A percentile compares a stretch with the other conserved stretches of the same genome.
phyloP scores from a whole-genome alignment of 2,797 vertebrate genomes.

The Microtus obscurus region DNA sequence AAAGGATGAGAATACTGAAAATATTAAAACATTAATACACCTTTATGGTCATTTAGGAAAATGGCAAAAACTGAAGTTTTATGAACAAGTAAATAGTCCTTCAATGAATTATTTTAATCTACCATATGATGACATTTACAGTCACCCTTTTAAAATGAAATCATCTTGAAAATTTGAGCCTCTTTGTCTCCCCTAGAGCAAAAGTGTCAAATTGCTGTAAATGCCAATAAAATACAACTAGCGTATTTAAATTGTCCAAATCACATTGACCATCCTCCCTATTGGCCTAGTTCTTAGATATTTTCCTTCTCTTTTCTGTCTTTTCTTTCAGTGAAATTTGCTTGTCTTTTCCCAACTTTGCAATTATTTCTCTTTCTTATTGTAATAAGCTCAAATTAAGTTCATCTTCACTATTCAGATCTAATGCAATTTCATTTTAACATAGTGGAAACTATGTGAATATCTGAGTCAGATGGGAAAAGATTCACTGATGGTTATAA shows the following conservation, averaged over 20 bases:
- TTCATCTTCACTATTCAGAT: neutral
- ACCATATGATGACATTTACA: neutral
- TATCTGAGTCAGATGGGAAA: neutral
- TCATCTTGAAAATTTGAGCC: neutral
- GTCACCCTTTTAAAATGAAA: neutral
- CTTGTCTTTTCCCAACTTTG: neutral
- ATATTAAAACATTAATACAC: neutral
- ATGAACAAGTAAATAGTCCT: neutral
- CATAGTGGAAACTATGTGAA: neutral
- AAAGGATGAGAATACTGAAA: neutral
- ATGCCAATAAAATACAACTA: neutral
- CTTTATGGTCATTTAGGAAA: too few species aligned
- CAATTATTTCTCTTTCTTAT: neutral
- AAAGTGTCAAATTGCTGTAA: neutral
- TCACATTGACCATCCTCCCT: neutral
- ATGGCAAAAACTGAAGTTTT: neutral
- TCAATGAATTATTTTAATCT: neutral
- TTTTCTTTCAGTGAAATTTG: neutral
- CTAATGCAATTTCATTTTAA: neutral
- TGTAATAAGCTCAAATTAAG: neutral
- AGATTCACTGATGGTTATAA: neutral
- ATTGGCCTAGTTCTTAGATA: neutral
- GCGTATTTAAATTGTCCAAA: neutral
- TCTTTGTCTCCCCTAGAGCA: neutral
- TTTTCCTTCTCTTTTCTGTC: neutral